Evolutionary conservation across 2,113 vertebrate genomes (phyloP).

Genomic region (Heterochromis multidens): DNA sequence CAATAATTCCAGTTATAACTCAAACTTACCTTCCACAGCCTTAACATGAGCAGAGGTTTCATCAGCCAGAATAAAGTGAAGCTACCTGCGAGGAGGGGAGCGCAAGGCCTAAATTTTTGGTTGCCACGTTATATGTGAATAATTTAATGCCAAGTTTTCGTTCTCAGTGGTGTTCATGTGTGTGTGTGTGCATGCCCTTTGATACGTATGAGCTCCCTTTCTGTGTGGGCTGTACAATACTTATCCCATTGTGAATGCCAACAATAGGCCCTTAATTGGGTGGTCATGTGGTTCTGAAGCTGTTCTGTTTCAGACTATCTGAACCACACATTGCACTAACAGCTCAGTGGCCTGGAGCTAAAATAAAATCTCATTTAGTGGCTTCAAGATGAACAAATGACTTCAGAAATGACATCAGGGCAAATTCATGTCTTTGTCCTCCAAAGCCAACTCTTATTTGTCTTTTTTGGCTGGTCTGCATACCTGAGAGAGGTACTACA

Average conservation of each 20-base stretch:
- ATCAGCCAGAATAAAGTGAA: neutral
- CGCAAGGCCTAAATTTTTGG: neutral
- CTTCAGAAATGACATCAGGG: neutral
- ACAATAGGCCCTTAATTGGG: conserved; percentile 29
- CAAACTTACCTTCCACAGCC: neutral
- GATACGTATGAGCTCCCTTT: neutral
- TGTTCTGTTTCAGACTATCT: neutral
- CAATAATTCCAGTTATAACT: neutral
- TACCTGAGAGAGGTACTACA: neutral
- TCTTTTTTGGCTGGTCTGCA: neutral
- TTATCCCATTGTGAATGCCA: conserved; percentile 8
- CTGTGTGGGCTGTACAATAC: neutral
- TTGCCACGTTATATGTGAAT: neutral
- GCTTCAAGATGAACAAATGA: neutral
- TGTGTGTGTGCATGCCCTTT: neutral
- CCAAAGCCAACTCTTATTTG: neutral
- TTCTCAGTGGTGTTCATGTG: neutral
- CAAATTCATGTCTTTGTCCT: neutral
- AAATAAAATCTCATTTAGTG: conserved; percentile 14
- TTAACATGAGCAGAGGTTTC: neutral
- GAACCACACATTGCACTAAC: neutral
- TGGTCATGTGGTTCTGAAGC: conserved; percentile 2
- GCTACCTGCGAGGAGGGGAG: neutral
- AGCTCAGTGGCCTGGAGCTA: neutral
- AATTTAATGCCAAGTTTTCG: neutral